A percentile compares a stretch with the other conserved stretches of the same genome.
Evolutionary conservation across 2,113 vertebrate species (phyloP).

Genomic region (Ursus arctos): DNA sequence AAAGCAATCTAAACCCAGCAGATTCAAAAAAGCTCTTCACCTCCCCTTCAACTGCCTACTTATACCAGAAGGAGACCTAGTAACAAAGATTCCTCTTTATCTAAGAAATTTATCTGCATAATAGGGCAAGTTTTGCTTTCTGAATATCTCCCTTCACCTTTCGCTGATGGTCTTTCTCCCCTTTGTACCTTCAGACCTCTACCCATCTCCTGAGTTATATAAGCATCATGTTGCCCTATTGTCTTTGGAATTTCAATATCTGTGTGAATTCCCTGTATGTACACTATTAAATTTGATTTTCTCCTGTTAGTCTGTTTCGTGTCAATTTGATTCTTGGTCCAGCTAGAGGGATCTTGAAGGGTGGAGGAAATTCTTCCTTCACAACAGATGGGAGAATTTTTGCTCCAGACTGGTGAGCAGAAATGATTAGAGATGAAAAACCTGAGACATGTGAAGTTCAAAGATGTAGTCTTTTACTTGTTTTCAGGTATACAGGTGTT

Average conservation of each 20-base stretch:
- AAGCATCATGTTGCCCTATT: not conserved
- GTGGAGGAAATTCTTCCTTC: not conserved
- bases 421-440: not conserved
- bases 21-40: not conserved
- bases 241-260: not conserved
- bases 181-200: not conserved
- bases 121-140: not conserved
- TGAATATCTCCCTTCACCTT: not conserved
- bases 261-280: not conserved
- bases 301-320: not conserved
- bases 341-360: not conserved
- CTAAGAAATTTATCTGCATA: not conserved
- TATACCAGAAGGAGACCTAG: not conserved
- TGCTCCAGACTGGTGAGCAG: not conserved
- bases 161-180: not conserved
- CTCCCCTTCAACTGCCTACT: not conserved
- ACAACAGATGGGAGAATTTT: not conserved
- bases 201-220: not conserved
- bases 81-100: not conserved
- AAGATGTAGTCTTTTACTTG: not conserved
- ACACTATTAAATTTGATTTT: not conserved
- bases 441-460: not conserved
- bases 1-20: not conserved
- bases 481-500: not conserved
- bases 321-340: not conserved